Percentiles rank a stretch among this genome's conserved stretches.
These are phyloP conservation scores for Bombus polaris DNA, from an alignment of 1,140 invertebrate genomes.

Conservation along the genomic window DNA sequence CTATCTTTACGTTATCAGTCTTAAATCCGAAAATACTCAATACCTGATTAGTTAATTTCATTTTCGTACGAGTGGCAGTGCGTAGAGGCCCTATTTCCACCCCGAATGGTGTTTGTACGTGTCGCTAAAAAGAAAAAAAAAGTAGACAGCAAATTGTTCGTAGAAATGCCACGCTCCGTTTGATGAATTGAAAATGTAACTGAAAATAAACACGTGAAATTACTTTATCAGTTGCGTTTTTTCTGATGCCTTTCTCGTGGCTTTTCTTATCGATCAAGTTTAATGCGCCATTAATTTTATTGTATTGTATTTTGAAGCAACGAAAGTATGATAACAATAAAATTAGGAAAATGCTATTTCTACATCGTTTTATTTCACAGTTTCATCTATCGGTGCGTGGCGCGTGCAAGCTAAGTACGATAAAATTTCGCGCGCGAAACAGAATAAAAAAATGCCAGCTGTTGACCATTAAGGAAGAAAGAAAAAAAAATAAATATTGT, in stretches of 20 bases:
- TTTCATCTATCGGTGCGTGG: conserved; percentile 63
- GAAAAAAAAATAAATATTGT: conserved; percentile 75
- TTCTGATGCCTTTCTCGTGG: not conserved
- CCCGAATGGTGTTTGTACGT: conserved; percentile 62
- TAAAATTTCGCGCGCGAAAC: conserved; percentile 61
- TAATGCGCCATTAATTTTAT: not conserved
- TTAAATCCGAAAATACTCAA: conserved; percentile 72
- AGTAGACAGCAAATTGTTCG: conserved; percentile 48
- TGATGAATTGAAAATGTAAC: conserved; percentile 46
- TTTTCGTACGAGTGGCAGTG: conserved; percentile 59
- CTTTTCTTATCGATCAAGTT: too few relatives aligned
- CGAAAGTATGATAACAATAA: not conserved
- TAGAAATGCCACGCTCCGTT: conserved; percentile 62
- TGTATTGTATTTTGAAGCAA: not conserved
- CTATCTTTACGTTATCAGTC: conserved; percentile 28
- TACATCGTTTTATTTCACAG: not conserved
- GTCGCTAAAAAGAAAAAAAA: conserved; percentile 58
- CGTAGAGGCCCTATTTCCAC: conserved; percentile 56
- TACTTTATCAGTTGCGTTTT: not conserved
- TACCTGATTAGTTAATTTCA: conserved; percentile 67
- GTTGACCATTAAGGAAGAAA: conserved; percentile 58
- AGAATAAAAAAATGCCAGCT: conserved; percentile 49
- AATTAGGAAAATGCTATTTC: not conserved
- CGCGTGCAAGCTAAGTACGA: conserved; percentile 49
- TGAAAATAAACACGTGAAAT: not conserved